phyloP scores from a whole-genome alignment of 1,140 invertebrate species.

The Drosophila grimshawi region DNA sequence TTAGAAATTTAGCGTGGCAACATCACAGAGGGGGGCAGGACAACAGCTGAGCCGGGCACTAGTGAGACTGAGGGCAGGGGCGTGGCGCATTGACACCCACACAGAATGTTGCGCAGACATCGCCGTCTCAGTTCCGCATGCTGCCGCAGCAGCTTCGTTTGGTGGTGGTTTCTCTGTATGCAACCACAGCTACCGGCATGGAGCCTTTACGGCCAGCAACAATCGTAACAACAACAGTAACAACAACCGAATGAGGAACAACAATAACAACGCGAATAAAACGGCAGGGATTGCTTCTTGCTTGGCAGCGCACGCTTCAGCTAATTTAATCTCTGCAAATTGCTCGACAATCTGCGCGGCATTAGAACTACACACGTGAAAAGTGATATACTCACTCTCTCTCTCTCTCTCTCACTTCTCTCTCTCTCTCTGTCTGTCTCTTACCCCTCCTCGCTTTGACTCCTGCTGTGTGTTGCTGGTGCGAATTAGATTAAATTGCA shows the following conservation, averaged over 20 bases:
- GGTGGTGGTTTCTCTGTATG: conserved; percentile 70
- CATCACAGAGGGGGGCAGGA: conserved; percentile 44
- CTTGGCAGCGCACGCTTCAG: conserved; percentile 71
- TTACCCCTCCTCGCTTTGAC: neutral
- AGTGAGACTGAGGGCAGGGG: conserved; percentile 49
- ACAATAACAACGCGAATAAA: conserved; percentile 17
- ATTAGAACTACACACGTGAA: conserved; percentile 75
- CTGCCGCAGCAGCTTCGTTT: neutral
- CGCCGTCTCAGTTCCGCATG: conserved; percentile 24
- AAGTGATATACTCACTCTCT: conserved; percentile 31
- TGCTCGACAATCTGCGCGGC: conserved; percentile 81
- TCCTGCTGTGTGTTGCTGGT: conserved; percentile 51
- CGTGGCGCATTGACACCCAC: conserved; percentile 69
- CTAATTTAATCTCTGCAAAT: conserved; percentile 84
- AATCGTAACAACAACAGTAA: conserved; percentile 39
- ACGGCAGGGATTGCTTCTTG: conserved; percentile 39
- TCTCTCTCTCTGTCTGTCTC: neutral
- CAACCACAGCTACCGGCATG: conserved; percentile 54
- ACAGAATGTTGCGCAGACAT: conserved; percentile 51
- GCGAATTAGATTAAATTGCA: conserved; percentile 66
- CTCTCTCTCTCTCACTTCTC: neutral
- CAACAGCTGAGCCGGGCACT: conserved; percentile 20
- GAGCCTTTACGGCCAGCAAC: conserved; percentile 36
- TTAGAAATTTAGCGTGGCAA: conserved; percentile 74
- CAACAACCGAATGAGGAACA: conserved; percentile 6